Evolutionary conservation across 2,113 vertebrate genomes (phyloP).

Genomic region (Chloebia gouldiae): DNA sequence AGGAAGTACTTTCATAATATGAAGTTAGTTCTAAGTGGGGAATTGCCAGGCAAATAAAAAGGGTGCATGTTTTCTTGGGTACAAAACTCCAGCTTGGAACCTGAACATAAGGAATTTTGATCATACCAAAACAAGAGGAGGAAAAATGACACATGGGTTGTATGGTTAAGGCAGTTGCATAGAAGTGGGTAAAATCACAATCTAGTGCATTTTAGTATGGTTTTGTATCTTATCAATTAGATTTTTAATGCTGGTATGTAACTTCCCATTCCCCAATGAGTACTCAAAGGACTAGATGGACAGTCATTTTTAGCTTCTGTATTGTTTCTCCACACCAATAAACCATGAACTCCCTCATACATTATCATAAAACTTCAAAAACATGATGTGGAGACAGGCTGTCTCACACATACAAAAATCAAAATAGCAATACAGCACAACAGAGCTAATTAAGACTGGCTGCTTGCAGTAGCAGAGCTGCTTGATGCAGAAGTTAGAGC

Average conservation of each 20-base stretch:
- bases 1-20: background rate
- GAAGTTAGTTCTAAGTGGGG: background rate
- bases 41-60: background rate
- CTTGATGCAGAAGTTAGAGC: background rate
- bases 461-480: background rate
- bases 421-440: background rate
- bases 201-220: background rate
- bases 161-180: background rate
- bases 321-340: background rate
- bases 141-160: background rate
- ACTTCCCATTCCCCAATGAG: background rate
- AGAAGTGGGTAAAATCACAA: background rate
- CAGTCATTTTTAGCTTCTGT: background rate
- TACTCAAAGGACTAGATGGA: background rate
- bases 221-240: background rate
- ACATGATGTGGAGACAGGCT: background rate
- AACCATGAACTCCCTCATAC: background rate
- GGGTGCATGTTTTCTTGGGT: rapidly evolving
- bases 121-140: background rate
- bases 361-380: background rate
- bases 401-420: background rate
- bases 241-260: background rate
- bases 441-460: background rate
- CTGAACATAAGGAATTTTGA: background rate
- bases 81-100: background rate